These are phyloP conservation scores for Gryon sp. DNA, from an alignment of 1,140 invertebrate species.

Conservation along the genomic window DNA sequence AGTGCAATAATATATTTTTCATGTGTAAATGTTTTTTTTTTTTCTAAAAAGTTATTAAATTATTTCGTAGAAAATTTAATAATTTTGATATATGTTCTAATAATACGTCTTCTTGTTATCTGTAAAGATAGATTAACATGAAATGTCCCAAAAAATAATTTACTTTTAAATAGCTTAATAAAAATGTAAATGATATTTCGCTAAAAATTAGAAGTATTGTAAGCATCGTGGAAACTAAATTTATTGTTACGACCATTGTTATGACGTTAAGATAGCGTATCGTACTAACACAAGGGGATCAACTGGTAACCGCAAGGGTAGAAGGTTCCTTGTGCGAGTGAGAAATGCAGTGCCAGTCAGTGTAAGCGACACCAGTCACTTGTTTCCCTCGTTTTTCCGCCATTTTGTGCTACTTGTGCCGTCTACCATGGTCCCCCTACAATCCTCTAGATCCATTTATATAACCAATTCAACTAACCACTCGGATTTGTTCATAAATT, in stretches of 20 bases:
- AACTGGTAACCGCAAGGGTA: slow-evolving; percentile 61
- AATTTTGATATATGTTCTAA: no score
- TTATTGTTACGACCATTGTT: slow-evolving; percentile 35
- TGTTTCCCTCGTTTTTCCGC: slow-evolving; percentile 75
- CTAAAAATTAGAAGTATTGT: background rate
- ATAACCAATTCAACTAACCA: slow-evolving; percentile 15
- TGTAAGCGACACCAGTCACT: slow-evolving; percentile 78
- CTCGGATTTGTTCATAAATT: slow-evolving; percentile 22
- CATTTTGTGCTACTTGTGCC: slow-evolving; percentile 76
- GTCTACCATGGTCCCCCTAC: slow-evolving; percentile 48
- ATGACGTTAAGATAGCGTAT: slow-evolving; percentile 22
- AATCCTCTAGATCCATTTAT: slow-evolving; percentile 37
- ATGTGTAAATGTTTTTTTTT: no score
- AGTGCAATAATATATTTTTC: no score
- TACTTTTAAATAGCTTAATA: no score
- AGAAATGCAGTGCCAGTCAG: slow-evolving; percentile 74
- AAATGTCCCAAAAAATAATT: no score
- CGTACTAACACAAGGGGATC: slow-evolving; percentile 41
- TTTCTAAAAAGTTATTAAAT: no score
- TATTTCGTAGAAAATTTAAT: no score
- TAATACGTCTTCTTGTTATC: no score
- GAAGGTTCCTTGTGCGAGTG: slow-evolving; percentile 31
- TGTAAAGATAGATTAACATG: no score
- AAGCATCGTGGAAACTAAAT: slow-evolving; percentile 36
- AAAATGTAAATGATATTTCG: no score